Evolutionary conservation across 2,113 vertebrate species (phyloP), one percentile per base, ranked within the genome.

Genomic region (Anhinga rufa): DNA sequence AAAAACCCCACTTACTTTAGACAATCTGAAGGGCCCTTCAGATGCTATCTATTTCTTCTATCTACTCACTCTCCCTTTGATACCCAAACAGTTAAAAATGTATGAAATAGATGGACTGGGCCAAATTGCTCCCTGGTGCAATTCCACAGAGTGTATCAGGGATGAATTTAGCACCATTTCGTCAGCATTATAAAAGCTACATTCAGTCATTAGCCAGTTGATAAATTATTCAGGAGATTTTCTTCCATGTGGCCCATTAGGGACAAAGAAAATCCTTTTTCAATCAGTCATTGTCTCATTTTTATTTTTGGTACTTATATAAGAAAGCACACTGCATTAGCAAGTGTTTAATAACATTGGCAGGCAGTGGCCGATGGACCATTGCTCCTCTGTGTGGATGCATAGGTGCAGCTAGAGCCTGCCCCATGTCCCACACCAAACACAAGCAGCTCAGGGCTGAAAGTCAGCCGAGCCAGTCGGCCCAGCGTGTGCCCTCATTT

Each of bases 191-290:
- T 86, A 88, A 94, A 94, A 95, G 81, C 83, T 87, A 54, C 54
- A 54, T 82, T 69, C 36, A 66, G 81, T 88, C 94, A 85, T 92
- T 96, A 93, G 74, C 52, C 36, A 31, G 74, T 54, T 93, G 92
- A 94, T 94, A 92, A 94, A 96, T 96, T 95, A 96, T 94, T 87
- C 89, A 93, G 80, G 74, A 94, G 78, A 69, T 91, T 93, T 94
- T 93, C 54, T 93, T 94, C 96, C 66, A 70, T 49, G n/a, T 4
- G 1, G 36, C 49, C 86, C 86, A 66, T 79, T 66, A 87, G 57
- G 89, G 88, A 92, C 86, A 82, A 89, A 87, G 57, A 89, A 89
- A 95, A 69, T 76, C 83, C 65, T 89, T 93, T 91, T 89, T 38
- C 70, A 65, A 66, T 92, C 81, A 65, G 86, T 96, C 78, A 86